Evolutionary conservation across 2,888 invertebrate genomes (phyloP).

Genomic region (Seira ritae): DNA sequence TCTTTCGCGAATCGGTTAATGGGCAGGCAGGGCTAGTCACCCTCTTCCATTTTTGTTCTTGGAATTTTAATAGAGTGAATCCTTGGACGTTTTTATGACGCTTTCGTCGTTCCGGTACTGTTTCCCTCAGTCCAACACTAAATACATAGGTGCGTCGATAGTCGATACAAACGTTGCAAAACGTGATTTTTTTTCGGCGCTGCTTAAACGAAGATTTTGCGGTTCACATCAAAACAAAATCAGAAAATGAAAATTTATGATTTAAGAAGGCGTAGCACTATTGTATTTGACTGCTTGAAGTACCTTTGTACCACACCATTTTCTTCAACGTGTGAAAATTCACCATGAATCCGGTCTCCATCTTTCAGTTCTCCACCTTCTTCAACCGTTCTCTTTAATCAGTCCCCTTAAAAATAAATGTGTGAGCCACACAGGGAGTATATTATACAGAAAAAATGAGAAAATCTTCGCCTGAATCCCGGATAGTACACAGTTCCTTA

Average conservation of each 20-base stretch:
- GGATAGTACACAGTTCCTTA: no score
- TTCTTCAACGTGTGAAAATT: constrained; percentile 68
- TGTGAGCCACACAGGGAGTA: constrained; percentile 55
- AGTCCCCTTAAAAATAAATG: constrained; percentile 35
- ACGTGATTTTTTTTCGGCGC: no score
- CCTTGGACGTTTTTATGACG: constrained; percentile 44
- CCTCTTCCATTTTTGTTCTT: no score
- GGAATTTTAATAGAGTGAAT: constrained; percentile 44
- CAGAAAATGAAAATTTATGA: constrained; percentile 50
- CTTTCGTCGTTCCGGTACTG: constrained; percentile 22
- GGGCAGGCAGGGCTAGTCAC: no score
- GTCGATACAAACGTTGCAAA: no score
- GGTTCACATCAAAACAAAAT: constrained; percentile 58
- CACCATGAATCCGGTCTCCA: constrained; percentile 65
- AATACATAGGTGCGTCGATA: no score
- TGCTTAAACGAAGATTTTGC: no score
- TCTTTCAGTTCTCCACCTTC: background rate
- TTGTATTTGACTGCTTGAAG: constrained; percentile 53
- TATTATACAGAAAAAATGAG: no score
- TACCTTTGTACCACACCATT: constrained; percentile 56
- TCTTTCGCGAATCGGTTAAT: no score
- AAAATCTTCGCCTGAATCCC: no score
- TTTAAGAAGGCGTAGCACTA: constrained; percentile 69
- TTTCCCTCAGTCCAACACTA: no score
- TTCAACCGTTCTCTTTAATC: background rate